Percentiles rank a stretch among this genome's conserved stretches.
phyloP scores from a whole-genome alignment of 2,888 invertebrate genomes.

The Erannis defoliaria region DNA sequence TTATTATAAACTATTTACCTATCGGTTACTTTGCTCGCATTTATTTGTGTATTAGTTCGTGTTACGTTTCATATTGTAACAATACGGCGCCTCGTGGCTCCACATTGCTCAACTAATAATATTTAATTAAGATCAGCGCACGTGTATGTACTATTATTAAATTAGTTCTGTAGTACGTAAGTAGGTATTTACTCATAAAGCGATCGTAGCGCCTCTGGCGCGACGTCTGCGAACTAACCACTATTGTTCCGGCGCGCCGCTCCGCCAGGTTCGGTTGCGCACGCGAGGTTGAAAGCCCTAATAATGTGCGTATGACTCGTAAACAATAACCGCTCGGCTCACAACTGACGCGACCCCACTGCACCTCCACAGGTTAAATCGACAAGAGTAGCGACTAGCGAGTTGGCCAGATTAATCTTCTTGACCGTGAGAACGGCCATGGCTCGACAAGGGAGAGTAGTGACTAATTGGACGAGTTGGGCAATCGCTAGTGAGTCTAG shows the following conservation, averaged over 20 bases:
- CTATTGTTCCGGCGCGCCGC: conserved; percentile 2
- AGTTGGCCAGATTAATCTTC: not conserved
- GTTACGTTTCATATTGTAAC: too few species aligned
- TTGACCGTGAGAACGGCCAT: not conserved
- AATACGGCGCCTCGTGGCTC: too few species aligned
- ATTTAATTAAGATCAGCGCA: not conserved
- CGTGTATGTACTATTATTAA: not conserved
- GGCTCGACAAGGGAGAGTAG: not conserved
- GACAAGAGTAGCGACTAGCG: not conserved
- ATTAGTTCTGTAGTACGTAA: not conserved
- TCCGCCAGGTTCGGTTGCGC: not conserved
- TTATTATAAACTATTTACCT: too few species aligned
- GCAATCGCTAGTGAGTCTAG: too few species aligned
- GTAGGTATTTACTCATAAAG: not conserved
- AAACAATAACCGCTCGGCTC: not conserved
- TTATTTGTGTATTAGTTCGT: too few species aligned
- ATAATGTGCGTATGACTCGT: conserved; percentile 11
- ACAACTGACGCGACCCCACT: not conserved
- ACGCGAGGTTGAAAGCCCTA: conserved; percentile 17
- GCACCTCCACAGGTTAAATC: not conserved
- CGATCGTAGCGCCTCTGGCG: not conserved
- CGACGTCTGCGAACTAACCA: conserved; percentile 4
- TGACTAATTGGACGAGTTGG: too few species aligned
- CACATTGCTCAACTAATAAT: not conserved
- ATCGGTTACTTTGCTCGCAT: too few species aligned